phyloP scores from a whole-genome alignment of 2,113 vertebrate species.

The Microtus richardsoni region DNA sequence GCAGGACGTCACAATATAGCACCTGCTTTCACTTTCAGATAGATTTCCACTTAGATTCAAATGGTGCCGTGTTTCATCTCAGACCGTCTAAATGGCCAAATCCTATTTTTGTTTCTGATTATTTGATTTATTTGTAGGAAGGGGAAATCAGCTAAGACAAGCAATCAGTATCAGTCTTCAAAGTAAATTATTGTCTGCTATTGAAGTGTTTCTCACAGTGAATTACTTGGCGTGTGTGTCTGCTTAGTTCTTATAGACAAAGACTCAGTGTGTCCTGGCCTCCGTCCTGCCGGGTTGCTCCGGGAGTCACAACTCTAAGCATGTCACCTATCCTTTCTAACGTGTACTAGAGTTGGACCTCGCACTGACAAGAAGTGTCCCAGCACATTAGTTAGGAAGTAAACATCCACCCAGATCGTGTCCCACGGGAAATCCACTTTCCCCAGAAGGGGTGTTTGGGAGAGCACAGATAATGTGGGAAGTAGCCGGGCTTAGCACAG shows the following conservation, averaged over 20 bases:
- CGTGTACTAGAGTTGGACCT: neutral
- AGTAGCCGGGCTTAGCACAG: neutral
- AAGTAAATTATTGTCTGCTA: constrained; percentile 17
- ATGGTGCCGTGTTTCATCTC: neutral
- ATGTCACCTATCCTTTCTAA: neutral
- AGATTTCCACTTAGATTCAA: neutral
- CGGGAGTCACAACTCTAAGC: neutral
- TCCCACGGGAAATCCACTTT: neutral
- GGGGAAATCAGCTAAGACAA: neutral
- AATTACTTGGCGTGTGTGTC: neutral
- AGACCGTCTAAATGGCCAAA: neutral
- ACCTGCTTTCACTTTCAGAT: neutral
- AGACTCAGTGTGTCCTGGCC: neutral
- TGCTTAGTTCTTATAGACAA: neutral
- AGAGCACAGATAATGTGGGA: neutral
- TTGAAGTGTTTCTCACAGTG: neutral
- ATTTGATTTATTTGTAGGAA: constrained; percentile 8
- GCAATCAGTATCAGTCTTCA: neutral
- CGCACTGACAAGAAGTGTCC: neutral
- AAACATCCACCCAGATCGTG: accelerated
- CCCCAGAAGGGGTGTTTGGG: accelerated
- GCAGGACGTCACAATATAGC: neutral
- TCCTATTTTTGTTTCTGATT: constrained; percentile 26
- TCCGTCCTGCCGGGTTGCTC: neutral
- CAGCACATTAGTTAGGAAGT: neutral